Evolutionary conservation across 1,140 invertebrate genomes (phyloP).

Genomic region (Dolichoris vasculosae): DNA sequence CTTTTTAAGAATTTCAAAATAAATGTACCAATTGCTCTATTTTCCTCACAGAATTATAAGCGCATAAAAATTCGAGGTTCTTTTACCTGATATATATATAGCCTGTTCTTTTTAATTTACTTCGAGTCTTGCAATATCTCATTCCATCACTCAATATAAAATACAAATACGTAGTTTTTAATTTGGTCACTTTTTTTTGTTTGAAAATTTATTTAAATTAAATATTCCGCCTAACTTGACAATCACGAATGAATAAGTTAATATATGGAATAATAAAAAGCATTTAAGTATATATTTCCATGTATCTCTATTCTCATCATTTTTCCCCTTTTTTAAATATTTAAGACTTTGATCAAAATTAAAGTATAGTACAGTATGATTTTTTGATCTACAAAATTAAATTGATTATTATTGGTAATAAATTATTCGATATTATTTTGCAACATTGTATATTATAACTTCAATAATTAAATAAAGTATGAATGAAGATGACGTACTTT

Average conservation of each 20-base stretch:
- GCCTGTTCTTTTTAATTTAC: conserved; percentile 4
- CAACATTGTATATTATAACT: too few species aligned
- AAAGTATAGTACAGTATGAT: too few species aligned
- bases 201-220: conserved; percentile 23
- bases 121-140: conserved; percentile 14
- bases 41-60: conserved; percentile 36
- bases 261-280: neutral
- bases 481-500: too few species aligned
- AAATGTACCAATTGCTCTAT: conserved; percentile 37
- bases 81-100: neutral
- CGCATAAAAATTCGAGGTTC: conserved; percentile 6
- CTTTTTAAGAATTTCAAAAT: conserved; percentile 64
- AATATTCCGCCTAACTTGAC: neutral
- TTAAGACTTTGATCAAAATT: too few species aligned
- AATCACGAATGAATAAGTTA: neutral
- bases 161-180: conserved; percentile 19
- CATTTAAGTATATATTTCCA: too few species aligned
- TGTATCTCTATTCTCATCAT: too few species aligned
- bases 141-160: neutral
- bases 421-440: too few species aligned
- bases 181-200: neutral
- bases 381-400: too few species aligned
- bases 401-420: too few species aligned
- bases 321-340: too few species aligned
- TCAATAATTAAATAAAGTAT: too few species aligned